Base-by-base conservation (phyloP, 2,797 vertebrate genomes). In the Mastacembelus armatus region DNA sequence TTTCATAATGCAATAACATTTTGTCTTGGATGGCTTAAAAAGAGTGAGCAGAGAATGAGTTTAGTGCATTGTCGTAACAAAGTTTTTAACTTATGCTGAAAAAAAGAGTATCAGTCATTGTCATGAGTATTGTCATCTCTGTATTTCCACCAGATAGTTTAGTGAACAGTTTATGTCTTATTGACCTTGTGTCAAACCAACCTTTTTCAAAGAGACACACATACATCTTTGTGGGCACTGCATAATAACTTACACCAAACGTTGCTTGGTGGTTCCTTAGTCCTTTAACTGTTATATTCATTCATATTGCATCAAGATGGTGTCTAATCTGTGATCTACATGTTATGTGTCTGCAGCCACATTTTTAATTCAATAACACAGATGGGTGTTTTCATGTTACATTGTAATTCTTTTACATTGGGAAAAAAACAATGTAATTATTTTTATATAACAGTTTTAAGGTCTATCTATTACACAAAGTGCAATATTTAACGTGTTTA, bases 1-100 rank as follows among this genome's bases (percentile, higher is more conserved):
- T 26, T 74, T 77, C 22, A 32, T 35, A 60, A 33, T 42, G 19
- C 35, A 18, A 10, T 18, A 35, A 35, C 12, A 42, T 49, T 29
- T 63, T 16, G 71, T 45, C 11, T 27, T 32, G 18, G 57, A 32
- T 59, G 22, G 61, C 50, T 61, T 61, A 7, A 16, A 56, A 49
- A 40, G 43, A 36, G 7, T 11, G 18, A 58, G 15, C 11, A 26
- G 3, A n/a, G 8, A 42, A 22, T n/a, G n/a, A n/a, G n/a, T n/a
- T n/a, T n/a, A n/a, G n/a, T n/a, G n/a, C n/a, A n/a, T n/a, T n/a
- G n/a, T n/a, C n/a, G n/a, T n/a, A n/a, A n/a, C n/a, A n/a, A n/a
- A n/a, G n/a, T n/a, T n/a, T n/a, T n/a, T n/a, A n/a, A n/a, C n/a
- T n/a, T n/a, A n/a, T n/a, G n/a, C n/a, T 8, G 18, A 43, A 22